phyloP scores from a whole-genome alignment of 2,113 vertebrate species.

The Dendropsophus ebraccatus region DNA sequence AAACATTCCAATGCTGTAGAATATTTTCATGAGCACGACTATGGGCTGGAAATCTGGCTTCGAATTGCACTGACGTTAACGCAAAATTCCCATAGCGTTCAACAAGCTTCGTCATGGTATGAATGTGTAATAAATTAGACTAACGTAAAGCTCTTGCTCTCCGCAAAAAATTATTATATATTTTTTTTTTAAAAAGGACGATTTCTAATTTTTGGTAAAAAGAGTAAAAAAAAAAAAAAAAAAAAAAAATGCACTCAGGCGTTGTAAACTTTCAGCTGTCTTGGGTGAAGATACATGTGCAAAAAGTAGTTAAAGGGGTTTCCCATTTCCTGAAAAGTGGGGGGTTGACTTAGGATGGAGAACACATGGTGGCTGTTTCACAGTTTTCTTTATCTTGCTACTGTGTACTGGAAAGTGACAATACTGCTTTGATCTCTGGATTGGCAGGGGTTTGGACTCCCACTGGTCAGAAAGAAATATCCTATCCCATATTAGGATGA shows the following conservation, averaged over 20 bases:
- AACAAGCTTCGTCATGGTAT: not conserved
- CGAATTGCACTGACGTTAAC: conserved; percentile 84
- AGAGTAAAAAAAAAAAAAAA: not conserved
- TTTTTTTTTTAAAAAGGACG: not conserved
- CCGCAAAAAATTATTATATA: not conserved
- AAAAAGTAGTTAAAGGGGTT: too few species aligned
- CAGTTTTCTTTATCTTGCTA: too few species aligned
- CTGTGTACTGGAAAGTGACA: too few species aligned
- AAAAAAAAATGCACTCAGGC: not conserved
- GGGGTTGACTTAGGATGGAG: too few species aligned
- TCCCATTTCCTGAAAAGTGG: not conserved
- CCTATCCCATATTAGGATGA: too few species aligned
- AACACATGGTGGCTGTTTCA: too few species aligned
- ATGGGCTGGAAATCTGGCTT: conserved; percentile 77
- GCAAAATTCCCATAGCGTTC: conserved; percentile 16
- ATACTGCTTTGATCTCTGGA: not conserved
- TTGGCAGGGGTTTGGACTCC: not conserved
- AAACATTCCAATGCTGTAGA: conserved; percentile 82
- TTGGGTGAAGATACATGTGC: not conserved
- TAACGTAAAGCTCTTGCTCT: not conserved
- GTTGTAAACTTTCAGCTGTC: not conserved
- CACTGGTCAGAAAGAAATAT: not conserved
- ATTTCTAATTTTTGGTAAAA: not conserved
- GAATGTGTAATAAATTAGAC: not conserved
- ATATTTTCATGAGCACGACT: conserved; percentile 67